Evolutionary conservation across 2,113 vertebrate genomes (phyloP), one percentile per base, ranked within the genome.

Genomic region (Thamnaconus septentrionalis): DNA sequence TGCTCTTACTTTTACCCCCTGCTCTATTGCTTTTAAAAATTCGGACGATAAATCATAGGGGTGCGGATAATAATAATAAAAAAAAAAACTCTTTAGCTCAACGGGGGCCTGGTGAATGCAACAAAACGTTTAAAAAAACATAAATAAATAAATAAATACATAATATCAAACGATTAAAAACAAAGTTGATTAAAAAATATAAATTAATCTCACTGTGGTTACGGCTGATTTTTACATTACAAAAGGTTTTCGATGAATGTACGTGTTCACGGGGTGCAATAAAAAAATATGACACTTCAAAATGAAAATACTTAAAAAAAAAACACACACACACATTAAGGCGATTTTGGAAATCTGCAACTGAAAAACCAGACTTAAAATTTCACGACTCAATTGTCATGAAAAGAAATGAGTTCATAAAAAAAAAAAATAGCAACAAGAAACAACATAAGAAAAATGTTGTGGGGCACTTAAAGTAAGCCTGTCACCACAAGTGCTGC

Each of bases 21-120:
- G 53, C 86, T 85, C 95, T 97, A 97, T 96, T 97, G 94, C 95
- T 96, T 96, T 93, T 90, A 84, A 88, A 89, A 92, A 91, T 92
- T 91, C 88, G 92, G 87, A 90, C 86, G 86, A 88, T 90, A 88
- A 89, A 73, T 75, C 80, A 72, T 58, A 75, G n/a, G 75, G 18
- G 18, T 31, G 18, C 18, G 18, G 18, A 31, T 83, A 71, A 79
- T 11, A 12, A 6, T 18, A 12, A 5, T 52, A 18, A 68, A 67
- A 66, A 80, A 31, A 31, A 31, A 31, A 31, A 31, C 1, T 2
- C 18, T 31, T 31, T 31, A 31, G 18, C 39, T 7, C 31, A 57
- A 40, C 41, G n/a, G 47, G 63, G 60, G 43, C 43, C 50, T 41
- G 53, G 74, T 62, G 52, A 66, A 56, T 12, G 39, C 64, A 85